These are phyloP conservation scores for Macrochelys suwanniensis DNA, from an alignment of 2,797 vertebrate species.

Conservation along the genomic window DNA sequence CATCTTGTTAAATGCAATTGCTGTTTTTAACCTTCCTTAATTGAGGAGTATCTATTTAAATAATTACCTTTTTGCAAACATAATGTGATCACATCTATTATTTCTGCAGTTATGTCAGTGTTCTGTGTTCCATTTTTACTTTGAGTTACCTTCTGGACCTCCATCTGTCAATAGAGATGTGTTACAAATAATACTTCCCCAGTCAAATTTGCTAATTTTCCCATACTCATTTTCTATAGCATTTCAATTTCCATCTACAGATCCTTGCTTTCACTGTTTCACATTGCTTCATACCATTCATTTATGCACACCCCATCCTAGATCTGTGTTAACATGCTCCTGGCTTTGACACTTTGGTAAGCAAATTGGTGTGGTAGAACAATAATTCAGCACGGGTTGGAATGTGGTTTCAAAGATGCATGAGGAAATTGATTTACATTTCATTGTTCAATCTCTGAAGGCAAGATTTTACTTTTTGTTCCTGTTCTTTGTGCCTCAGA, in stretches of 20 bases:
- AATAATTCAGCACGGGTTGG: conserved; percentile 45
- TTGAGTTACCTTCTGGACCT: conserved; percentile 72
- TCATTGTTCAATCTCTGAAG: conserved; percentile 18
- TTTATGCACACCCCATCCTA: conserved; percentile 52
- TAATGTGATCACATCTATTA: conserved; percentile 68
- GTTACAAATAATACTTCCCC: conserved; percentile 71
- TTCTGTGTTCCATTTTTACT: conserved; percentile 78
- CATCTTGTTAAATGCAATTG: conserved; percentile 38
- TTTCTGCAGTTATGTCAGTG: conserved; percentile 61
- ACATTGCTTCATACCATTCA: conserved; percentile 70
- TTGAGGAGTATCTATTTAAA: conserved; percentile 67
- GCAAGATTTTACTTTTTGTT: conserved; percentile 49
- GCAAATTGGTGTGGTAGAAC: conserved; percentile 71
- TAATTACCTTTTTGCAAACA: conserved; percentile 75
- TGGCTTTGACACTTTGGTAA: conserved; percentile 78
- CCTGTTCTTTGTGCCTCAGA: not conserved
- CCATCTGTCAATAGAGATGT: conserved; percentile 71
- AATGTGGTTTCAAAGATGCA: conserved; percentile 10
- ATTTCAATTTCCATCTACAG: conserved; percentile 59
- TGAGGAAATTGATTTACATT: conserved; percentile 50
- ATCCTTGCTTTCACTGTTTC: conserved; percentile 74
- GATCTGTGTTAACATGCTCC: conserved; percentile 72
- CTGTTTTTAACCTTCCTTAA: conserved; percentile 66
- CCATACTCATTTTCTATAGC: conserved; percentile 67
- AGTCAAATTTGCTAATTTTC: conserved; percentile 69